A percentile compares a stretch with the other conserved stretches of the same genome.
These are phyloP conservation scores for Caenorhabditis sinica DNA, from an alignment of 2,888 invertebrate species.

Conservation along the genomic window DNA sequence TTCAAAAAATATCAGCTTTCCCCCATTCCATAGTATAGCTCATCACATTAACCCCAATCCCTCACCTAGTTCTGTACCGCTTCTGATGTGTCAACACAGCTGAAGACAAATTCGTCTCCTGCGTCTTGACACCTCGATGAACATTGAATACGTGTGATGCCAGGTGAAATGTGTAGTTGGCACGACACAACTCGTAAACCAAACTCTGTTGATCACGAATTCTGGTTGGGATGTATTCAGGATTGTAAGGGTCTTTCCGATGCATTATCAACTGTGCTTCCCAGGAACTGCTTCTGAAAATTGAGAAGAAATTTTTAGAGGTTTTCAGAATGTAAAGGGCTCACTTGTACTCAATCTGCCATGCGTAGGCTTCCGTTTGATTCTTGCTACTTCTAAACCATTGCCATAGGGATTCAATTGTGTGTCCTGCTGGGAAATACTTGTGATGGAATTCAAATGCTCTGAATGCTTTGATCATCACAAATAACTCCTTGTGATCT, in stretches of 20 bases:
- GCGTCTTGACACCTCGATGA: constrained; percentile 69
- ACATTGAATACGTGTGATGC: constrained; percentile 74
- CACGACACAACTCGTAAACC: constrained; percentile 74
- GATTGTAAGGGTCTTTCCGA: constrained; percentile 68
- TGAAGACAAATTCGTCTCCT: constrained; percentile 62
- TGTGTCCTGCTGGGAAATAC: constrained; percentile 74
- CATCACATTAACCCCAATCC: background rate
- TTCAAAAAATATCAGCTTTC: background rate
- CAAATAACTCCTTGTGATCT: constrained; percentile 62
- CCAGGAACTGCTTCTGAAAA: constrained; percentile 73
- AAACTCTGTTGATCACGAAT: constrained; percentile 75
- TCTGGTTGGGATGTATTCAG: constrained; percentile 73
- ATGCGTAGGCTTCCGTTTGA: constrained; percentile 47
- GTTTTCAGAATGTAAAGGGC: background rate
- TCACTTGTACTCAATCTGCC: constrained; percentile 73
- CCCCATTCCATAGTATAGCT: background rate
- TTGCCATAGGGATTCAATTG: constrained; percentile 71
- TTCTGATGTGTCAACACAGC: constrained; percentile 69
- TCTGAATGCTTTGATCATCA: constrained; percentile 69
- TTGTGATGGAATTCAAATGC: constrained; percentile 77
- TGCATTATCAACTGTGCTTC: constrained; percentile 75
- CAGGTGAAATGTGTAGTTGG: constrained; percentile 71
- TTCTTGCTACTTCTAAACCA: constrained; percentile 72
- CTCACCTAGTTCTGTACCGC: constrained; percentile 47
- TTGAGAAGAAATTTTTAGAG: background rate